These are phyloP conservation scores for Littorina saxatilis DNA, from an alignment of 1,140 invertebrate genomes.

Conservation along the genomic window DNA sequence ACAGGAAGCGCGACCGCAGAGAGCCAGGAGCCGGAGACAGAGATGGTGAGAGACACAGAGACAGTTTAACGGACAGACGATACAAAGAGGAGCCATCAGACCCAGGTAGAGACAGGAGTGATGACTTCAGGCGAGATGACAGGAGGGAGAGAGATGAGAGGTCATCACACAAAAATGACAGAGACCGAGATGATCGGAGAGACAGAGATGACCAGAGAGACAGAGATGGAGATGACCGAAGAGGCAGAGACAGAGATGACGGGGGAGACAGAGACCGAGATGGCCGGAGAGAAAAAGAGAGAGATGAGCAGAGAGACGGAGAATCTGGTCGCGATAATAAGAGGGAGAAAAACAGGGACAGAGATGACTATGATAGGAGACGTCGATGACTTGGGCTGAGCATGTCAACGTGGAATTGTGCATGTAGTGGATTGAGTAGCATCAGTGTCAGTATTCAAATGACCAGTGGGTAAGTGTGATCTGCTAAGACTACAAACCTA, in stretches of 20 bases:
- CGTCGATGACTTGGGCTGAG: no score
- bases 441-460: no score
- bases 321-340: conserved; percentile 56
- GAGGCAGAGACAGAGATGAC: conserved; percentile 29
- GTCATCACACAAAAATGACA: conserved; percentile 25
- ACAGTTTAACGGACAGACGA: conserved; percentile 20
- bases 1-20: background rate
- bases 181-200: conserved; percentile 43
- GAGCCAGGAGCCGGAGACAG: background rate
- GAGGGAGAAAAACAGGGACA: conserved; percentile 44
- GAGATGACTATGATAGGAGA: conserved; percentile 29
- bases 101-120: background rate
- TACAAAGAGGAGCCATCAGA: background rate
- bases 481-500: no score
- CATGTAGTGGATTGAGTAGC: no score
- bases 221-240: background rate
- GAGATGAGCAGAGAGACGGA: conserved; percentile 26
- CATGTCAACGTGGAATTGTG: no score
- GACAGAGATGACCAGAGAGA: conserved; percentile 55
- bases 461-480: no score
- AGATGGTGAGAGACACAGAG: conserved; percentile 16
- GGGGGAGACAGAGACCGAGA: conserved; percentile 21
- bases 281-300: background rate
- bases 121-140: no score
- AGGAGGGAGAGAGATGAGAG: conserved; percentile 30